Evolutionary conservation across 30 jellyfish, hydroid and myxozoan species (phyloP).

Genomic region (Haliclystus octoradiatus): DNA sequence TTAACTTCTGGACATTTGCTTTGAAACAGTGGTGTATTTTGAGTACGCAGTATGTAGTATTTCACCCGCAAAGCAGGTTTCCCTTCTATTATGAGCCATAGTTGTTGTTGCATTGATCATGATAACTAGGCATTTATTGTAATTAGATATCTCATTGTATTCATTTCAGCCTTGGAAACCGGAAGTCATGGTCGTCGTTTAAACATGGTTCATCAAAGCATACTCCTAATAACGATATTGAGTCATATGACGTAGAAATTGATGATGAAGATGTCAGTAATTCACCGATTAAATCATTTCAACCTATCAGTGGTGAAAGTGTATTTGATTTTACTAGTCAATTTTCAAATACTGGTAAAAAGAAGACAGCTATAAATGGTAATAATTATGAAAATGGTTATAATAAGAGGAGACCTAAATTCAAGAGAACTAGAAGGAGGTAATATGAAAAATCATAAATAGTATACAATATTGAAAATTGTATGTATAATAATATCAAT

Average conservation of each 20-base stretch:
- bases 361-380: no score
- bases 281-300: constrained; percentile 9
- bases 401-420: not conserved
- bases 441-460: not conserved
- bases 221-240: not conserved
- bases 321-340: constrained; percentile 15
- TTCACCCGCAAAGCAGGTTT: no score
- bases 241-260: not conserved
- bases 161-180: constrained; percentile 13
- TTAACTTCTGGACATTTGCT: no score
- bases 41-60: no score
- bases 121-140: no score
- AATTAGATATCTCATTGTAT: no score
- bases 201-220: not conserved
- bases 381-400: no score
- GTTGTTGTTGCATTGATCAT: no score
- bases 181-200: constrained; percentile 17
- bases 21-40: no score
- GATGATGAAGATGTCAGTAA: not conserved
- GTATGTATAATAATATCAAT: no score
- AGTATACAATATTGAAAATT: no score
- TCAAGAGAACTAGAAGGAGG: not conserved
- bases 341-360: not conserved
- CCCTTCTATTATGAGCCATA: no score
- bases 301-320: constrained; percentile 14